These are phyloP conservation scores for Cirrhinus mrigala DNA, from an alignment of 2,797 vertebrate genomes.

Conservation along the genomic window DNA sequence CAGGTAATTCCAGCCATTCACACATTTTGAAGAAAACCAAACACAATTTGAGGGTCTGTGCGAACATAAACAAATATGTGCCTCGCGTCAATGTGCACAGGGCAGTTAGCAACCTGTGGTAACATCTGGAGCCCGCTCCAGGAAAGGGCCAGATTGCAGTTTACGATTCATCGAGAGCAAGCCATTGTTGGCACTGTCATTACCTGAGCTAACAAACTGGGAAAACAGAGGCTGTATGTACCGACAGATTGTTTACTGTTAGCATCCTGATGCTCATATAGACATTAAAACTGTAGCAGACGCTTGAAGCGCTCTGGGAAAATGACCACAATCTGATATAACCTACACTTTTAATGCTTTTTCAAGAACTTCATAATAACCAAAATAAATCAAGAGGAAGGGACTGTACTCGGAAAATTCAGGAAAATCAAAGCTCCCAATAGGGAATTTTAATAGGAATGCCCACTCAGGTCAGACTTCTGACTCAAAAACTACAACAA, in stretches of 20 bases:
- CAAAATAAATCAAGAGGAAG: neutral
- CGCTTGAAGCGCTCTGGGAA: neutral
- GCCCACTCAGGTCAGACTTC: neutral
- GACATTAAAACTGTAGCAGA: conserved; percentile 35
- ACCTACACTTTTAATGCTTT: neutral
- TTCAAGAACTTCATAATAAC: neutral
- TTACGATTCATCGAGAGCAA: conserved; percentile 32
- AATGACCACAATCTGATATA: neutral
- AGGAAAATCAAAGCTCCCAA: neutral
- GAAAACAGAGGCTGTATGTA: conserved; percentile 10
- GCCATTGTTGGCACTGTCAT: conserved; percentile 56
- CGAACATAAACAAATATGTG: conserved; percentile 58
- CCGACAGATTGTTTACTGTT: conserved; percentile 49
- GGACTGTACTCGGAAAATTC: neutral
- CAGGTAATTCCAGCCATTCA: conserved; percentile 54
- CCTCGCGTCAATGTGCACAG: conserved; percentile 29
- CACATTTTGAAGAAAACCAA: conserved; percentile 48
- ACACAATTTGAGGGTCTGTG: conserved; percentile 48
- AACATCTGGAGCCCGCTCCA: conserved; percentile 60
- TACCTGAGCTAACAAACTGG: conserved; percentile 57
- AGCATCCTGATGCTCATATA: conserved; percentile 42
- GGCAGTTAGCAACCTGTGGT: conserved; percentile 61
- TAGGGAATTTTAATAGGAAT: neutral
- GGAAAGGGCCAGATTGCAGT: conserved; percentile 53
- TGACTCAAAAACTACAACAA: no score